Base-by-base conservation (phyloP, 2,888 invertebrate genomes). In the Cordilura impudica region DNA sequence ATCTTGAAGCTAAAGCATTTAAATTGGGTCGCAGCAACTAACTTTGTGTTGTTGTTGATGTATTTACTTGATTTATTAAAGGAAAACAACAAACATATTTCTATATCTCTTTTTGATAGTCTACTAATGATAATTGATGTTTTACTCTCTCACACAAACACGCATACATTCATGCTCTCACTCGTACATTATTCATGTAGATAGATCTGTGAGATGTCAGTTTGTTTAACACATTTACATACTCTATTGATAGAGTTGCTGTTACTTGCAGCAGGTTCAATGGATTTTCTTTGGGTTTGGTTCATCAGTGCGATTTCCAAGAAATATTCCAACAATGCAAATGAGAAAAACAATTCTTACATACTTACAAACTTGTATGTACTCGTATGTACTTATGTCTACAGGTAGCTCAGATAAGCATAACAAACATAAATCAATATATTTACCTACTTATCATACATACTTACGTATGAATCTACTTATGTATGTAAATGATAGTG, bases 401-500 rank as follows among this genome's bases (percentile, higher is more conserved):
- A 47, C 39, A 14, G 12, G n/a, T n/a, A n/a, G 12, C 10, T 39
- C 4, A 39, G 35, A 39, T 39, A 8, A 39, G 35, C 12, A n/a
- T 39, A n/a, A n/a, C n/a, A 39, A n/a, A 39, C 35, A 39, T 39
- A 39, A 39, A 39, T 39, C 31, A 31, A 39, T n/a, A 31, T 39
- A 0, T 1, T 12, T 39, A 39, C 35, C 2, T n/a, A 39, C 12
- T 3, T 26, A 26, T 4, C n/a, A 26, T 26, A 26, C 3, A 26
- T 26, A 26, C 6, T 3, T 26, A 26, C 26, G 26, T 6, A 4
- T 26, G 26, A 26, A 26, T 26, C 21, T 16, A 14, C 56, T 14
- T 14, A 23, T 21, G 12, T 23, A 10, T 86, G 84, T 86, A 84
- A 84, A 81, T 84, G 84, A 82, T 86, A 85, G 86, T 87, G 88